Evolutionary conservation across 2,113 vertebrate genomes (phyloP).

Genomic region (Ondatra zibethicus): DNA sequence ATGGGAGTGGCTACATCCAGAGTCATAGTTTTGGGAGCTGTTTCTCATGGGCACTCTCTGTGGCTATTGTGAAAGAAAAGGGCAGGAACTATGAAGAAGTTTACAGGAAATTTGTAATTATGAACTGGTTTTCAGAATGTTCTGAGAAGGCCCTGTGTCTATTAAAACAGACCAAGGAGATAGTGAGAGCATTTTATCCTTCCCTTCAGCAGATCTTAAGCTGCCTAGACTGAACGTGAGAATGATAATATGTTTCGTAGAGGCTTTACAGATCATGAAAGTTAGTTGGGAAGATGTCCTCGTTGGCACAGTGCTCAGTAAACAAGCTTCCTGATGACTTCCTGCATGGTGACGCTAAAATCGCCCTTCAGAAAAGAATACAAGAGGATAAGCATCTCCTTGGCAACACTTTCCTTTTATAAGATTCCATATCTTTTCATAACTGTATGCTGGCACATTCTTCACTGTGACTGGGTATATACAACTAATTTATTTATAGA

Average conservation of each 20-base stretch:
- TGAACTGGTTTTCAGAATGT: not conserved
- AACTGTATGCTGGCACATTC: not conserved
- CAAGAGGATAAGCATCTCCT: not conserved
- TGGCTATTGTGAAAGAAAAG: conserved; percentile 1
- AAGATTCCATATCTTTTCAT: not conserved
- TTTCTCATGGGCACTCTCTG: not conserved
- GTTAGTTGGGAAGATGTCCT: not conserved
- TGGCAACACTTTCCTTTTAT: not conserved
- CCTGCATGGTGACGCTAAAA: not conserved
- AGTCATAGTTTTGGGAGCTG: not conserved
- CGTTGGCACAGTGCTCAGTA: not conserved
- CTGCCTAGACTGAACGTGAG: not conserved
- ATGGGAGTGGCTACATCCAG: not conserved
- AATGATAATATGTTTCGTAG: not conserved
- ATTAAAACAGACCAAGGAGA: not conserved
- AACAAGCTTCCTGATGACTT: not conserved
- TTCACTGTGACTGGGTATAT: not conserved
- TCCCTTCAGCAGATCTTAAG: not conserved
- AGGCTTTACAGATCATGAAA: not conserved
- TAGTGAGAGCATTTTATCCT: not conserved
- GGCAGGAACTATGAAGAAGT: not conserved
- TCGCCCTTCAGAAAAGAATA: not conserved
- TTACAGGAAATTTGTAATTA: not conserved
- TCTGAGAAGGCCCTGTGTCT: not conserved
- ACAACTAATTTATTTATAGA: not conserved